phyloP scores from a whole-genome alignment of 64 coral and sea anemone species.

The Pocillopora verrucosa region DNA sequence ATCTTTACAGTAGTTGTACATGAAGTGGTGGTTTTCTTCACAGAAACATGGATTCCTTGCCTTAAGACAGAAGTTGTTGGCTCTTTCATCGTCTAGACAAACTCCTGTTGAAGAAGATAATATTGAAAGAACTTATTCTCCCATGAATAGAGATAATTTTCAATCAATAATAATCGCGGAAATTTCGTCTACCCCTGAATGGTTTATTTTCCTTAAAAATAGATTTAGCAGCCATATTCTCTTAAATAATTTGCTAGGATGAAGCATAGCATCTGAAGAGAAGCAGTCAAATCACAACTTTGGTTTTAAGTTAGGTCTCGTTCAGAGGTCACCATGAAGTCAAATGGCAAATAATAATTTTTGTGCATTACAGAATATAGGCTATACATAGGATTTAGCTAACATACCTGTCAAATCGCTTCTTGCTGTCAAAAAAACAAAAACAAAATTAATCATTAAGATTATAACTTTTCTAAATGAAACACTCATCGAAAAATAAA shows the following conservation, averaged over 20 bases:
- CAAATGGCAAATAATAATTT: too few relatives aligned
- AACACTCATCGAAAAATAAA: background rate
- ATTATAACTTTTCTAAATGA: background rate
- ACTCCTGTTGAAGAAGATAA: slow-evolving; percentile 29
- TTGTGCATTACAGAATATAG: too few relatives aligned
- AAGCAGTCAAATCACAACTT: too few relatives aligned
- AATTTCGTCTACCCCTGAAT: too few relatives aligned
- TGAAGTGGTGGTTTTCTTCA: slow-evolving; percentile 92
- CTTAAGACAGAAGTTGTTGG: slow-evolving; percentile 77
- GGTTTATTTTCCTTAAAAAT: too few relatives aligned
- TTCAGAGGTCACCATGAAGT: too few relatives aligned
- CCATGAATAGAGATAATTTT: background rate
- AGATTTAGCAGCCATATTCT: too few relatives aligned
- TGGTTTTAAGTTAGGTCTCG: too few relatives aligned
- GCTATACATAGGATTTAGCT: too few relatives aligned
- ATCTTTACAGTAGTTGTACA: slow-evolving; percentile 96
- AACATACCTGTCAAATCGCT: slow-evolving; percentile 3
- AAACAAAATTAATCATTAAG: background rate
- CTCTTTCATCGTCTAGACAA: slow-evolving; percentile 74
- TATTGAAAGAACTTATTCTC: background rate
- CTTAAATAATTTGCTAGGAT: too few relatives aligned
- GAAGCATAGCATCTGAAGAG: too few relatives aligned
- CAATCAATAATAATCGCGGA: too few relatives aligned
- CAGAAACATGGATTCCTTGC: slow-evolving; percentile 87
- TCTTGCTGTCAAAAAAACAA: background rate